Base-by-base conservation (phyloP, 2,888 invertebrate species). In the Scrobipalpa costella region DNA sequence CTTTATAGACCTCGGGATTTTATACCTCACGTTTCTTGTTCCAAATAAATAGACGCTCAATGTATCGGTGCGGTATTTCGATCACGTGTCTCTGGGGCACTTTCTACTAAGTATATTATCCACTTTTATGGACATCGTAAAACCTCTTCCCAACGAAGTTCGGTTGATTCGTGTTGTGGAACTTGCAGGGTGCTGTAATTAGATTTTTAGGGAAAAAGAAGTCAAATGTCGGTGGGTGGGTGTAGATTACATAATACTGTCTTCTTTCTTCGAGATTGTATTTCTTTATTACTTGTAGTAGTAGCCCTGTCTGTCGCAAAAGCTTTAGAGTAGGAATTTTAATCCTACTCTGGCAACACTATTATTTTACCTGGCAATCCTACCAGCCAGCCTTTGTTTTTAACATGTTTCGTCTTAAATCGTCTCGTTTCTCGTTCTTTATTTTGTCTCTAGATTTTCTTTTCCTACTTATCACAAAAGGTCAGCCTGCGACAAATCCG, bases 51-150 rank as follows among this genome's bases (percentile, higher is more conserved):
- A 68, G 64, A 52, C 64, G 52, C 61, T 44, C 33, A 50, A 17
- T 21, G 61, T 63, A 49, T 58, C 64, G 60, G 49, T 64, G 66
- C 62, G 74, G 74, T 73, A 75, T 71, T 69, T 72, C 68, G 72
- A 71, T 75, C 75, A 73, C 74, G 74, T 69, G 63, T 72, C 58
- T 21, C 58, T 47, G 8, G 50, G 65, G 69, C 67, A 72, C 71
- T 74, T 69, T 60, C 72, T 67, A 71, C 71, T 76, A 76, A 75
- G 81, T 81, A 80, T 76, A 82, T 81, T 78, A 82, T 81, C 79
- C 73, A 74, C 67, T 81, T 82, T 83, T 81, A 82, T 78, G 77
- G 73, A 70, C 66, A 66, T 80, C 82, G 76, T 82, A 83, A 83
- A 83, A 66, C 67, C 65, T 68, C 64, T 68, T 71, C 71, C 63